Evolutionary conservation across 2,113 vertebrate genomes (phyloP).

Genomic region (Bujurquina vittata): DNA sequence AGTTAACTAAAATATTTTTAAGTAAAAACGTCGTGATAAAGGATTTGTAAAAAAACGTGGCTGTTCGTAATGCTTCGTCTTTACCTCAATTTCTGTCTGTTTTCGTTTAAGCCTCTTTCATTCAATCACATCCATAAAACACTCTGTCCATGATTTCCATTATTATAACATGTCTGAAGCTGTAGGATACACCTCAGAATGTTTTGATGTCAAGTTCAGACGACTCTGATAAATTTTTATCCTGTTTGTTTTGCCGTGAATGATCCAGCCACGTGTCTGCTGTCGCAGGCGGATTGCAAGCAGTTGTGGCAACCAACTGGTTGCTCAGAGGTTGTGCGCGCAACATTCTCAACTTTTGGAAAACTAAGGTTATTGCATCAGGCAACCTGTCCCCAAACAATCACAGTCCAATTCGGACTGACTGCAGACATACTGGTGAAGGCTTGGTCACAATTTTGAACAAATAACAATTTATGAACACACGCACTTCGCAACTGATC

Average conservation of each 20-base stretch:
- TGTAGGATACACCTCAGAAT: no score
- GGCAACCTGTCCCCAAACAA: not conserved
- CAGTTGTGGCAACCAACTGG: no score
- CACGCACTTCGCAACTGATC: not conserved
- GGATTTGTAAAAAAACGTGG: not conserved
- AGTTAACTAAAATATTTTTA: not conserved
- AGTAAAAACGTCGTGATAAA: not conserved
- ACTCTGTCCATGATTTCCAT: no score
- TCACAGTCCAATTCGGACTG: not conserved
- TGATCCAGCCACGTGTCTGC: not conserved
- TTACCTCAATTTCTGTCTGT: no score
- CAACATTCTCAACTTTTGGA: not conserved
- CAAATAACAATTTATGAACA: not conserved
- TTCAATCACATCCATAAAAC: no score
- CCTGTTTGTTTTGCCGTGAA: not conserved
- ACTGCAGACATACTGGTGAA: not conserved
- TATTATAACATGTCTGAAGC: no score
- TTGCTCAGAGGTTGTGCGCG: not conserved
- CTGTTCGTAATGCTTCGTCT: not conserved
- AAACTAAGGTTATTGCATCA: not conserved
- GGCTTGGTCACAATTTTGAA: not conserved
- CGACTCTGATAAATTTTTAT: not conserved
- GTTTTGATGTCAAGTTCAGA: not conserved
- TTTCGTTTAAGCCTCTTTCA: no score
- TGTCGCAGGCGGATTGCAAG: no score